These are phyloP conservation scores for Dryadula phaetusa DNA, from an alignment of 2,888 invertebrate genomes.

Conservation along the genomic window DNA sequence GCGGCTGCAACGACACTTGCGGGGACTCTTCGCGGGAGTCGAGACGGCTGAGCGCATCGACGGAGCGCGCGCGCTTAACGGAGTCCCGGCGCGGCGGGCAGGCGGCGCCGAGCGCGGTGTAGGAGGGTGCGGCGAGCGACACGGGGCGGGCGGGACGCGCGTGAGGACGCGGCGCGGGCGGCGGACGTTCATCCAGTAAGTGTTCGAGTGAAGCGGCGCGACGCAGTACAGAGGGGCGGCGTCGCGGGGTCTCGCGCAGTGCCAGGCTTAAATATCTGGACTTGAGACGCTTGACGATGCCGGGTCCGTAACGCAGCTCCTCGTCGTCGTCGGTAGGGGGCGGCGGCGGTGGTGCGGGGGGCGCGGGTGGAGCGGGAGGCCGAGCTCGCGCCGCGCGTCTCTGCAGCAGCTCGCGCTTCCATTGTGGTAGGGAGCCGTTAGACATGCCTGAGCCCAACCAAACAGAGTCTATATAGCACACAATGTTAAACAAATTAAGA, in stretches of 20 bases:
- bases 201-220: constrained; percentile 94
- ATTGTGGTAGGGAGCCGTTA: constrained; percentile 87
- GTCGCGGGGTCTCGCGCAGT: constrained; percentile 88
- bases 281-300: constrained; percentile 94
- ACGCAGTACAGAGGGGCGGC: constrained; percentile 89
- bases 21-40: constrained; percentile 83
- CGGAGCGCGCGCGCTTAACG: constrained; percentile 93
- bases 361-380: constrained; percentile 52
- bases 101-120: constrained; percentile 50
- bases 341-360: constrained; percentile 60
- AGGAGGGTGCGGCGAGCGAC: constrained; percentile 60
- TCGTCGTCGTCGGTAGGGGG: constrained; percentile 79
- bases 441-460: constrained; percentile 66
- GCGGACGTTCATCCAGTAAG: constrained; percentile 87
- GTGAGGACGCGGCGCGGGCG: constrained; percentile 60
- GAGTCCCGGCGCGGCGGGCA: constrained; percentile 81
- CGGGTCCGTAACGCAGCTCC: constrained; percentile 95
- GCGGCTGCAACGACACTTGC: constrained; percentile 84
- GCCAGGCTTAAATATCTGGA: constrained; percentile 94
- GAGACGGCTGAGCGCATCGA: constrained; percentile 91
- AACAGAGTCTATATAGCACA: neutral
- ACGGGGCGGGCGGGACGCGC: constrained; percentile 61
- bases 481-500: neutral
- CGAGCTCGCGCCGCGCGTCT: constrained; percentile 84
- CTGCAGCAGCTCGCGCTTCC: constrained; percentile 93